phyloP scores from a whole-genome alignment of 2,113 vertebrate species.

The Rhinoderma darwinii region DNA sequence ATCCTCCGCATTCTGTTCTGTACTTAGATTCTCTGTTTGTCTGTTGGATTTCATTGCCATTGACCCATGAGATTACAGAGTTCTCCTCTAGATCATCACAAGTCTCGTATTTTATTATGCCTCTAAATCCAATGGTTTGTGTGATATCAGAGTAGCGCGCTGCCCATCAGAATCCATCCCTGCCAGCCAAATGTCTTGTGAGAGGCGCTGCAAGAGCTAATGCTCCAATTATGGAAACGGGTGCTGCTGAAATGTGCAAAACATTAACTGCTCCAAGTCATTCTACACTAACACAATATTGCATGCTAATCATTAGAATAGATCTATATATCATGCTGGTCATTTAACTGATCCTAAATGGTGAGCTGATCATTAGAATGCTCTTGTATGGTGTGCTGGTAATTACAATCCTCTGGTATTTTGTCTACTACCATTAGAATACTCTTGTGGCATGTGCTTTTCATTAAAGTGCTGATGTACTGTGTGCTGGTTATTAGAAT shows the following conservation, averaged over 20 bases:
- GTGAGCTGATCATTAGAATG: not conserved
- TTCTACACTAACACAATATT: no score
- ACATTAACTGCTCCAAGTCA: no score
- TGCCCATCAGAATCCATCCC: not conserved
- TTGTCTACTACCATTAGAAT: not conserved
- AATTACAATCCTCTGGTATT: not conserved
- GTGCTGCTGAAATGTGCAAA: not conserved
- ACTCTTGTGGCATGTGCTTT: not conserved
- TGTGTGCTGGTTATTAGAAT: not conserved
- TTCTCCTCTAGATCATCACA: not conserved
- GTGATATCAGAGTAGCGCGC: not conserved
- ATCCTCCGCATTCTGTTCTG: not conserved
- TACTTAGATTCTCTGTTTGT: not conserved
- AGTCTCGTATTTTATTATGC: not conserved
- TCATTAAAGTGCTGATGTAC: not conserved
- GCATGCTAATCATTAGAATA: not conserved
- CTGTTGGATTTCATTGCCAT: not conserved
- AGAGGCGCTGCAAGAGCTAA: no score
- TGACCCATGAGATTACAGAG: not conserved
- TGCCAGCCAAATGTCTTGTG: not conserved
- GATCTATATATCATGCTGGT: not conserved
- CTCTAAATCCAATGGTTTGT: constrained; percentile 1
- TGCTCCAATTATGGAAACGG: not conserved
- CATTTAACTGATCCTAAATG: not conserved
- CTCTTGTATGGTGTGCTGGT: not conserved